Evolutionary conservation across 2,113 vertebrate species (phyloP).

Genomic region (Eclectus roratus): DNA sequence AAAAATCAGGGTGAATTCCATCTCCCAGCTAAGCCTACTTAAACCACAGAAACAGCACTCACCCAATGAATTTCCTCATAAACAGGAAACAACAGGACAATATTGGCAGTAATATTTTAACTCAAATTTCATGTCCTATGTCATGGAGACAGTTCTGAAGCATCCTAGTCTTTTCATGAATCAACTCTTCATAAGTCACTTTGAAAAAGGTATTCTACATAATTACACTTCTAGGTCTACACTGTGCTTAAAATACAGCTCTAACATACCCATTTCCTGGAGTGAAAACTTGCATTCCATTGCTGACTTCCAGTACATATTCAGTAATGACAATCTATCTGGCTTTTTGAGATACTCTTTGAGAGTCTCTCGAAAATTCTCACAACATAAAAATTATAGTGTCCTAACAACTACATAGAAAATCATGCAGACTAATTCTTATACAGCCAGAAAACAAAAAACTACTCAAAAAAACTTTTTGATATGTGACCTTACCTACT

Average conservation of each 20-base stretch:
- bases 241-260: background rate
- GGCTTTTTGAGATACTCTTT: background rate
- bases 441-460: background rate
- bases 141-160: background rate
- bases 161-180: background rate
- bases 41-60: background rate
- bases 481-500: background rate
- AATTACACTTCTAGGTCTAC: background rate
- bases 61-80: background rate
- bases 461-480: background rate
- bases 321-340: background rate
- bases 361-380: background rate
- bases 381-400: background rate
- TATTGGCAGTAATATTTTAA: background rate
- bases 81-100: background rate
- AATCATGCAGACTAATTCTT: background rate
- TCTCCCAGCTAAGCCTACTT: background rate
- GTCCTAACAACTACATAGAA: background rate
- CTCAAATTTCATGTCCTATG: background rate
- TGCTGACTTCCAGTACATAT: background rate
- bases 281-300: background rate
- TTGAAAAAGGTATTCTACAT: background rate
- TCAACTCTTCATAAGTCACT: background rate
- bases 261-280: background rate
- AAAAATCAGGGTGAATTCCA: background rate